Evolutionary conservation across 2,113 vertebrate genomes (phyloP).

Genomic region (Gadus macrocephalus): DNA sequence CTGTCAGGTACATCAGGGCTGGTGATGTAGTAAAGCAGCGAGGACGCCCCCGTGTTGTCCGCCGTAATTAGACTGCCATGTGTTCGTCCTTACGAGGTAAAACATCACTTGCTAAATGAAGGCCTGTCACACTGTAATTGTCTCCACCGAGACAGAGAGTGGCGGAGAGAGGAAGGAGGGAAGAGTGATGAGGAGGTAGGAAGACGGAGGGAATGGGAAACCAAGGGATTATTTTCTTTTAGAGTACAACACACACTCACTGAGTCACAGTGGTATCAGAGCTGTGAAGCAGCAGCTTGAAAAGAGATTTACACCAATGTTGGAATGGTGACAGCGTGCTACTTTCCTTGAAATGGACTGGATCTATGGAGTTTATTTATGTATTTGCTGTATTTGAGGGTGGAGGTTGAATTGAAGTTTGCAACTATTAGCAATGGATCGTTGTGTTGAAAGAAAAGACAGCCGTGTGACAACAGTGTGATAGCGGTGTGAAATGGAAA

Average conservation of each 20-base stretch:
- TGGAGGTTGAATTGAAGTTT: neutral
- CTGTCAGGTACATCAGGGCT: conserved; percentile 70
- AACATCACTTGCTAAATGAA: conserved; percentile 68
- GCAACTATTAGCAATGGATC: neutral
- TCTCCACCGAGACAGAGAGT: conserved; percentile 60
- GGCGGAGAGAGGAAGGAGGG: conserved; percentile 7
- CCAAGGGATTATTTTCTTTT: conserved; percentile 24
- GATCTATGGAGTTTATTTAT: conserved; percentile 42
- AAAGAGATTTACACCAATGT: conserved; percentile 34
- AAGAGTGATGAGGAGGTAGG: conserved; percentile 5
- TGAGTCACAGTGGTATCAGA: conserved; percentile 29
- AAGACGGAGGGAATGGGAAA: conserved; percentile 14
- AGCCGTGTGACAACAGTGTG: neutral
- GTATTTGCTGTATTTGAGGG: conserved; percentile 16
- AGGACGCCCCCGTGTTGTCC: conserved; percentile 55
- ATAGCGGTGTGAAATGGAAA: neutral
- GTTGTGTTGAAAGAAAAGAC: neutral
- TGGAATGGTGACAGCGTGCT: conserved; percentile 26
- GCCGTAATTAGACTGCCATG: conserved; percentile 71
- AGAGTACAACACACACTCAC: conserved; percentile 40
- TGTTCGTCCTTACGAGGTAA: conserved; percentile 69
- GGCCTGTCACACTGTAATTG: conserved; percentile 74
- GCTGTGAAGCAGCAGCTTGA: conserved; percentile 30
- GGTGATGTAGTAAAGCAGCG: conserved; percentile 59
- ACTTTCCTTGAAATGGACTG: conserved; percentile 47